phyloP scores from a whole-genome alignment of 2,888 invertebrate genomes.

The Flexamia atlantica region DNA sequence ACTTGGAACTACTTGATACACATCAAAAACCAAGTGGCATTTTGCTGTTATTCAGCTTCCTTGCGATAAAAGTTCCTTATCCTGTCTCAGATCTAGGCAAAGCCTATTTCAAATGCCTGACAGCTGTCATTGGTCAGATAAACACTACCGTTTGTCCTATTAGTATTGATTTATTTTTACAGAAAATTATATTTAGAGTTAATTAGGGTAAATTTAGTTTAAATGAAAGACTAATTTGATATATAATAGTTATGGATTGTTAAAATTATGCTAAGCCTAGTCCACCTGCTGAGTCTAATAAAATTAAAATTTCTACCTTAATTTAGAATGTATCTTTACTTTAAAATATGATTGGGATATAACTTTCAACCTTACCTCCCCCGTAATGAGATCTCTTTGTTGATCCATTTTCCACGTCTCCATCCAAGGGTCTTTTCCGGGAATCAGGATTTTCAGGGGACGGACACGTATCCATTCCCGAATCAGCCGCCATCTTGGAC shows the following conservation, averaged over 20 bases:
- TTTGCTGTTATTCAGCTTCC: too few species aligned
- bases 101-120: background rate
- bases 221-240: too few species aligned
- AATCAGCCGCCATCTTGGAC: constrained; percentile 92
- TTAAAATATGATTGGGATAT: background rate
- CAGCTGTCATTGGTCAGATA: background rate
- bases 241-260: too few species aligned
- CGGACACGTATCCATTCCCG: constrained; percentile 96
- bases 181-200: too few species aligned
- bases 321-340: too few species aligned
- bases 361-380: constrained; percentile 80
- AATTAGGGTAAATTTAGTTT: too few species aligned
- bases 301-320: background rate
- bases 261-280: background rate
- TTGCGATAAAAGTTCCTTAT: too few species aligned
- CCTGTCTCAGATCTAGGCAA: too few species aligned
- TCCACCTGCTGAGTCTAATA: constrained; percentile 26
- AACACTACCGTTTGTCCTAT: background rate
- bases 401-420: constrained; percentile 92
- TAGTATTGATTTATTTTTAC: too few species aligned
- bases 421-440: constrained; percentile 93
- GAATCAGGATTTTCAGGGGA: constrained; percentile 95
- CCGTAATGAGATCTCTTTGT: constrained; percentile 94
- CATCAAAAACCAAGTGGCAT: too few species aligned
- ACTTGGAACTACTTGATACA: too few species aligned